Conservation (phyloP, 2,888 invertebrate species). For the Eurytoma adleriae region DNA sequence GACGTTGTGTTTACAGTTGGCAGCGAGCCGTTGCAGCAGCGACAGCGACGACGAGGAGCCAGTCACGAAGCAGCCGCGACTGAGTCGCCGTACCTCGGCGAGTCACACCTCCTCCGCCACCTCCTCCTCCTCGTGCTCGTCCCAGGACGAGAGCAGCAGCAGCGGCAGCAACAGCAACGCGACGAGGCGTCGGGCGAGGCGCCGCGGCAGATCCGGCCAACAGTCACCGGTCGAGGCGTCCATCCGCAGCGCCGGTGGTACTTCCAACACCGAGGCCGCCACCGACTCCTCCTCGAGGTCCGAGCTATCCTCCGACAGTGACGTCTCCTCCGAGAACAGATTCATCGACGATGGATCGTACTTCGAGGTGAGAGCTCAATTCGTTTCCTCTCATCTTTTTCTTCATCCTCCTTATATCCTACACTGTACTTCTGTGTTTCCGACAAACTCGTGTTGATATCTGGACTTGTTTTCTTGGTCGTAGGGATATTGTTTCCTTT, state of each 20-base stretch:
- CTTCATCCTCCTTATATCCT: too few species aligned
- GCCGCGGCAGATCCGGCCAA: conserved; percentile 46
- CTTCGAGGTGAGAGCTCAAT: conserved; percentile 70
- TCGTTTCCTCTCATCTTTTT: neutral
- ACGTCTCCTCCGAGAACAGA: conserved; percentile 70
- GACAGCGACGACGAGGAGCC: conserved; percentile 86
- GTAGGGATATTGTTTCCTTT: too few species aligned
- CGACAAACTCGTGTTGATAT: too few species aligned
- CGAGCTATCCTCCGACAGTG: conserved; percentile 70
- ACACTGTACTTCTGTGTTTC: too few species aligned
- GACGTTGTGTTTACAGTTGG: conserved; percentile 77
- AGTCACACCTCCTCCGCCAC: conserved; percentile 11
- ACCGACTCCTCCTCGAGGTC: conserved; percentile 67
- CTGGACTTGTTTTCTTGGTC: too few species aligned
- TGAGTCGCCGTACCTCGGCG: conserved; percentile 53
- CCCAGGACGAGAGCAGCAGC: conserved; percentile 44
- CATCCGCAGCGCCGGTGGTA: conserved; percentile 28
- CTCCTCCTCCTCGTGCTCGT: conserved; percentile 7
- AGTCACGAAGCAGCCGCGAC: conserved; percentile 80
- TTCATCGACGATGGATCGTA: conserved; percentile 74
- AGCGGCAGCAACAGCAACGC: conserved; percentile 9
- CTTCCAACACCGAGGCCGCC: conserved; percentile 65
- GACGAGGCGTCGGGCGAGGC: conserved; percentile 49
- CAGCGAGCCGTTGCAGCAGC: conserved; percentile 79
- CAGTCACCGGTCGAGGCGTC: conserved; percentile 7